Evolutionary conservation across 2,888 invertebrate genomes (phyloP).

Genomic region (Linyphia triangularis): DNA sequence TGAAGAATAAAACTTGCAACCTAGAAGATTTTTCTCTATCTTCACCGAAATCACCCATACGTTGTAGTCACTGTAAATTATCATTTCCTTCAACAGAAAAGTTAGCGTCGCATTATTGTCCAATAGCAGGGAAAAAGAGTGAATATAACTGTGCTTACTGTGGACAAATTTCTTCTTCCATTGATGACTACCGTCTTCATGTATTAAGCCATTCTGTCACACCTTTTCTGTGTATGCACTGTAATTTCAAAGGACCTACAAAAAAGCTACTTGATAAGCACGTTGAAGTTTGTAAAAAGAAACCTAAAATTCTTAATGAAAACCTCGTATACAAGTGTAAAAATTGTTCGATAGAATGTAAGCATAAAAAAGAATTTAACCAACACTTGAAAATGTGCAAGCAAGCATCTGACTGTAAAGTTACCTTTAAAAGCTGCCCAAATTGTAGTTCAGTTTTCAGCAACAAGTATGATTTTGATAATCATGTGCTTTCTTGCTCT

Average conservation of each 20-base stretch:
- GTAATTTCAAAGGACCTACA: slow-evolving; percentile 44
- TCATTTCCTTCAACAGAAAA: slow-evolving; percentile 45
- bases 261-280: slow-evolving; percentile 59
- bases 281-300: slow-evolving; percentile 48
- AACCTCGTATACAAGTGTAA: slow-evolving; percentile 10
- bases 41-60: slow-evolving; percentile 1
- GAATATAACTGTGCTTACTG: slow-evolving; percentile 70
- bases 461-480: slow-evolving; percentile 10
- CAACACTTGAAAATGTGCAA: slow-evolving; percentile 48
- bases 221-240: slow-evolving; percentile 58
- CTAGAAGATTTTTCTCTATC: background rate
- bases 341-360: slow-evolving; percentile 17
- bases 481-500: slow-evolving; percentile 18
- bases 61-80: slow-evolving; percentile 52
- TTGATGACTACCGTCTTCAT: slow-evolving; percentile 65
- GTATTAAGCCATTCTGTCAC: slow-evolving; percentile 60
- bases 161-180: slow-evolving; percentile 53
- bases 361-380: slow-evolving; percentile 33
- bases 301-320: slow-evolving; percentile 24
- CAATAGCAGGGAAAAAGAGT: slow-evolving; percentile 1
- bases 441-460: slow-evolving; percentile 27
- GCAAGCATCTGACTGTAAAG: background rate
- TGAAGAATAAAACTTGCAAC: background rate
- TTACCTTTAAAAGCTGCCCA: background rate
- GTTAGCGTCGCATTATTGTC: slow-evolving; percentile 41